A percentile compares a stretch with the other conserved stretches of the same genome.
Conservation (phyloP, 2,888 invertebrate genomes). For the Calliopum simillimum region DNA sequence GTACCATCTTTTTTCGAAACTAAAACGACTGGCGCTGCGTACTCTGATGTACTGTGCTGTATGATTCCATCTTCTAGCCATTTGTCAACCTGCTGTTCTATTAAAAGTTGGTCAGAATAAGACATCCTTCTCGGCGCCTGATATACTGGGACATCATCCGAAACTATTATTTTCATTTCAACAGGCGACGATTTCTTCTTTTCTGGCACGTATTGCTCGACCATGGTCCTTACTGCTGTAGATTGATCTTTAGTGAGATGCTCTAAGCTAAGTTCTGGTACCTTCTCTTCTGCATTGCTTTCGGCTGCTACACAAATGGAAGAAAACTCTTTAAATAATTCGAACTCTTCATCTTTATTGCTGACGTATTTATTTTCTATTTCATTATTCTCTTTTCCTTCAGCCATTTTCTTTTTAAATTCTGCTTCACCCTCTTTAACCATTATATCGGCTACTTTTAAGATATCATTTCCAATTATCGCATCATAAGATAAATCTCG, state of each 20-base stretch:
- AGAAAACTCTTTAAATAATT: no score
- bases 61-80: slow-evolving; percentile 57
- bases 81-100: slow-evolving; percentile 52
- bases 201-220: no score
- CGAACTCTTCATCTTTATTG: no score
- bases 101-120: no score
- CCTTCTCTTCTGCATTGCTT: not conserved
- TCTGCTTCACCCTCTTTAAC: not conserved
- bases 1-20: slow-evolving; percentile 37
- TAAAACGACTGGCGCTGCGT: slow-evolving; percentile 48
- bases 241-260: no score
- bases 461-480: not conserved
- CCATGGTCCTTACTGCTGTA: no score
- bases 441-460: not conserved
- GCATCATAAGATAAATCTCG: not conserved
- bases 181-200: no score
- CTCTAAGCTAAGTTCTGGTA: not conserved
- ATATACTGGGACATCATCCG: no score
- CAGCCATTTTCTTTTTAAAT: not conserved
- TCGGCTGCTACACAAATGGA: no score
- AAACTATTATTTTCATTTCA: no score
- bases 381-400: not conserved
- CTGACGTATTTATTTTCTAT: no score
- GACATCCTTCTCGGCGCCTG: slow-evolving; percentile 37
- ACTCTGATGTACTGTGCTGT: slow-evolving; percentile 55